Percentiles rank a stretch among this genome's conserved stretches.
Evolutionary conservation across 2,113 vertebrate genomes (phyloP).

Genomic region (Eulacestoma nigropectus): DNA sequence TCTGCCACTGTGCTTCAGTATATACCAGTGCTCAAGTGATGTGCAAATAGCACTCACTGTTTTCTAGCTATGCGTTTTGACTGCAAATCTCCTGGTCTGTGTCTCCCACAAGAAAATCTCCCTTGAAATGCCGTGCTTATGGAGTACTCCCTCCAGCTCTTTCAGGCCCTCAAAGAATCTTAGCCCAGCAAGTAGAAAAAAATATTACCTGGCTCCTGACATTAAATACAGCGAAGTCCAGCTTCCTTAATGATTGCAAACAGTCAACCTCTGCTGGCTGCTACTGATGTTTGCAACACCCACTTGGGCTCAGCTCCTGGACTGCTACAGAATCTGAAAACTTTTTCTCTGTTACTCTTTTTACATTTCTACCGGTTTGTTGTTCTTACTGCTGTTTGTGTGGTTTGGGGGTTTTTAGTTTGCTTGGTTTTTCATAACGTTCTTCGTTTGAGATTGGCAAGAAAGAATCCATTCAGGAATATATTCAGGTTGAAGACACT

Average conservation of each 20-base stretch:
- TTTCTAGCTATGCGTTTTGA: not conserved
- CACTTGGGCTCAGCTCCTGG: not conserved
- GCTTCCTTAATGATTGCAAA: not conserved
- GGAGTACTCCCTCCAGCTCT: rapidly evolving
- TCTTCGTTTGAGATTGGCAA: not conserved
- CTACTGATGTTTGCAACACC: not conserved
- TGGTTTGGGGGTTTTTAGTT: not conserved
- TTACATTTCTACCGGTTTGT: not conserved
- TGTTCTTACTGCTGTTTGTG: not conserved
- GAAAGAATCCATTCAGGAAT: not conserved
- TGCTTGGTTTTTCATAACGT: not conserved
- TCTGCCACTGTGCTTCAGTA: not conserved
- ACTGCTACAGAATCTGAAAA: not conserved
- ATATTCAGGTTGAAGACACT: not conserved
- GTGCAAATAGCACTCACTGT: not conserved
- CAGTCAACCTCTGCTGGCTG: not conserved
- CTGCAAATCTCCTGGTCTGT: too few relatives aligned
- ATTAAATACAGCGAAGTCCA: not conserved
- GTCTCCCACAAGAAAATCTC: not conserved
- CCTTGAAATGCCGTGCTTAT: not conserved
- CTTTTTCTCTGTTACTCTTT: not conserved
- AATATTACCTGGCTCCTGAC: not conserved
- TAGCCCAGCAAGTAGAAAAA: not conserved
- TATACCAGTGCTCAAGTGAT: not conserved
- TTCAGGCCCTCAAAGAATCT: not conserved